These are phyloP conservation scores for Drosophila sturtevanti DNA, from an alignment of 1,140 invertebrate genomes.

Conservation along the genomic window DNA sequence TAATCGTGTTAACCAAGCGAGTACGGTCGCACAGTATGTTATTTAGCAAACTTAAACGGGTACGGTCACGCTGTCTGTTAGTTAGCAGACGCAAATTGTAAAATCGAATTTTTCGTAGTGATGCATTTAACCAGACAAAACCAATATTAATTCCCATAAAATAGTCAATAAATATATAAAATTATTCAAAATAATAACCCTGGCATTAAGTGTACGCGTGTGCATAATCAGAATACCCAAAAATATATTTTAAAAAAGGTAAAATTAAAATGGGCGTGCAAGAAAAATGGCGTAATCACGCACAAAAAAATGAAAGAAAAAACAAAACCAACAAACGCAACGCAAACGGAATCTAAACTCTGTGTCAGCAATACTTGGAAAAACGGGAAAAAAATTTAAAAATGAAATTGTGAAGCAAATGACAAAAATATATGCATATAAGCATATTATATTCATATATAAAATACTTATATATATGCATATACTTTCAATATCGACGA, in stretches of 20 bases:
- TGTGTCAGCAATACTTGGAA: conserved; percentile 62
- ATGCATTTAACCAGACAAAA: conserved; percentile 25
- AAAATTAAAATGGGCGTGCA: conserved; percentile 75
- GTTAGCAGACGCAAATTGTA: background rate
- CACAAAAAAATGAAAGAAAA: conserved; percentile 65
- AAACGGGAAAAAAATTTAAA: conserved; percentile 38
- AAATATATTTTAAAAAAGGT: conserved; percentile 56
- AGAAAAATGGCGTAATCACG: conserved; percentile 80
- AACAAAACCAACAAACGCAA: conserved; percentile 62
- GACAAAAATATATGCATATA: conserved; percentile 59
- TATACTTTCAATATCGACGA: conserved; percentile 78
- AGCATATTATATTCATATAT: conserved; percentile 34
- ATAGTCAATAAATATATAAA: conserved; percentile 50
- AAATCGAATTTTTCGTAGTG: conserved; percentile 8
- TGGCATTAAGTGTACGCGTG: conserved; percentile 42
- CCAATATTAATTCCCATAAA: conserved; percentile 8
- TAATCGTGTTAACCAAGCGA: too few species aligned
- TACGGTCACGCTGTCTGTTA: background rate
- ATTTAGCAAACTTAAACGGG: too few species aligned
- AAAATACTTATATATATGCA: conserved; percentile 50
- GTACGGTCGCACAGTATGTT: too few species aligned
- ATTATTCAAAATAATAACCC: conserved; percentile 28
- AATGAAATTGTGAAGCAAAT: conserved; percentile 40
- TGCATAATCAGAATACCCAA: conserved; percentile 35
- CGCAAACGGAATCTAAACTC: conserved; percentile 67